phyloP scores from a whole-genome alignment of 2,113 vertebrate genomes.

The Marmota monax region DNA sequence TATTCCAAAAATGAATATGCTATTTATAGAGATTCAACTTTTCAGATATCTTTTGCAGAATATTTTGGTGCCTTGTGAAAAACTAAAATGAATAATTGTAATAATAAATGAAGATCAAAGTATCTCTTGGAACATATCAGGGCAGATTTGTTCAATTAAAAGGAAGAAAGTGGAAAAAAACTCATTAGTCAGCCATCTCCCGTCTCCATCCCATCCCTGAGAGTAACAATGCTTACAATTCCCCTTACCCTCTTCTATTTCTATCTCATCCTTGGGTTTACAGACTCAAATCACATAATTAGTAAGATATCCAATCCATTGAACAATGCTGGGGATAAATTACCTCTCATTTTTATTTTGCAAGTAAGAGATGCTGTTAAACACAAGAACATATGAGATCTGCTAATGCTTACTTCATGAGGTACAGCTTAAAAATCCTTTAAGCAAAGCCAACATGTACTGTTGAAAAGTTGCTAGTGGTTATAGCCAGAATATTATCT shows the following conservation, averaged over 20 bases:
- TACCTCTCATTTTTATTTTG: background rate
- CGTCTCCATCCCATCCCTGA: background rate
- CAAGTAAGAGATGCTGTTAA: background rate
- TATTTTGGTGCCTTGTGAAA: background rate
- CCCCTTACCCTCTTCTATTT: background rate
- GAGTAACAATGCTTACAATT: background rate
- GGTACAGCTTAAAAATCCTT: background rate
- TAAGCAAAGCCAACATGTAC: background rate
- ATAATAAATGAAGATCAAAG: background rate
- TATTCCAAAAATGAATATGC: background rate
- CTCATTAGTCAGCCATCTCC: too few species aligned
- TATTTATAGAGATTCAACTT: background rate
- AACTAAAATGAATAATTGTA: background rate
- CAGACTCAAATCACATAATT: background rate
- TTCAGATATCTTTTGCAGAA: background rate
- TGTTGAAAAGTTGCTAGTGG: background rate
- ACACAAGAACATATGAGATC: background rate
- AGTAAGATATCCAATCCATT: background rate
- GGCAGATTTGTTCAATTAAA: background rate
- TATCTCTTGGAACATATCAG: background rate
- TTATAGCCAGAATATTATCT: background rate
- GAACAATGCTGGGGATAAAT: background rate
- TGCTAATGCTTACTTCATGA: background rate
- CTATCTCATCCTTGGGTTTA: background rate
- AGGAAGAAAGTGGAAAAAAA: background rate